Conservation (phyloP, 2,113 vertebrate species). For the Vimba vimba region DNA sequence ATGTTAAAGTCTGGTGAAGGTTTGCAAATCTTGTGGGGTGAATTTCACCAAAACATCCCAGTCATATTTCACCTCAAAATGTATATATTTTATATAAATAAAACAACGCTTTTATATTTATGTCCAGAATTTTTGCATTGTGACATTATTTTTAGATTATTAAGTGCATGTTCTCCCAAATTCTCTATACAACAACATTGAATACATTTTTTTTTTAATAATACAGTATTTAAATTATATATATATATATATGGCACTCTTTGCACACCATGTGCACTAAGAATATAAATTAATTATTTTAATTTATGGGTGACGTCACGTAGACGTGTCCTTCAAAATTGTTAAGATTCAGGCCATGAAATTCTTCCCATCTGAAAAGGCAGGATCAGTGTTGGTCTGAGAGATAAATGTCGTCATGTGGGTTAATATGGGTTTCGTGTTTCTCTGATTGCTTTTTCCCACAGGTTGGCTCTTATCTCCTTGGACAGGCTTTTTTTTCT, state of each 20-base stretch:
- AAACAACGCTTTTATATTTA: neutral
- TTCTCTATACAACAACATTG: neutral
- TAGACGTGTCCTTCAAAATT: neutral
- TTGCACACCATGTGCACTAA: too few relatives aligned
- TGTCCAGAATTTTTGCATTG: neutral
- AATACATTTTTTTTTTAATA: too few relatives aligned
- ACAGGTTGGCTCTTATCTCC: slow-evolving; percentile 38
- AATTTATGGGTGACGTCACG: neutral
- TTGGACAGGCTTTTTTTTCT: neutral
- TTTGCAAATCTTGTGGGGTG: neutral
- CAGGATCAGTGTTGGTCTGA: neutral
- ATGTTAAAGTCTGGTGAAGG: slow-evolving; percentile 52
- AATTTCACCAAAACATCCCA: neutral
- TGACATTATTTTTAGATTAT: neutral
- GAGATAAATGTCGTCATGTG: neutral
- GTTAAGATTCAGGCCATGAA: neutral
- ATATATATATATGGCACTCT: too few relatives aligned
- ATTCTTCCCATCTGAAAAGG: neutral
- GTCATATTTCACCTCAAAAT: neutral
- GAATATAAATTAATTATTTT: neutral
- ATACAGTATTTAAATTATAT: too few relatives aligned
- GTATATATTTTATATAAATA: neutral
- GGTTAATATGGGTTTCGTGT: slow-evolving; percentile 34
- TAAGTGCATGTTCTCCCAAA: neutral
- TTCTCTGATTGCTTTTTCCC: slow-evolving; percentile 40